Conservation (phyloP, 2,113 vertebrate genomes). For the Stigmatopora nigra region DNA sequence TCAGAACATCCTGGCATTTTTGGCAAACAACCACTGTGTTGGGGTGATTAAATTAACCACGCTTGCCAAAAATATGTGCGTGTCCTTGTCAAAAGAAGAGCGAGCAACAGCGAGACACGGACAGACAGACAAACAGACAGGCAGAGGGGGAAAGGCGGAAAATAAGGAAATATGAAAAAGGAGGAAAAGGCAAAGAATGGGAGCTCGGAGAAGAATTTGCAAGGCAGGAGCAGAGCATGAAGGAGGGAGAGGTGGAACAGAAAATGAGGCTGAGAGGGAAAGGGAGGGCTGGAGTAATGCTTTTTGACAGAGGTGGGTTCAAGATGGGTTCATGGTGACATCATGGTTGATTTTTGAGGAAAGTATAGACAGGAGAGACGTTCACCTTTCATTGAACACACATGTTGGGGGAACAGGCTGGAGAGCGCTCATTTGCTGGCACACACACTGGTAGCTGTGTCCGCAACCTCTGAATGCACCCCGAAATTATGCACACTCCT, state of each 20-base stretch:
- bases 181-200: constrained; percentile 46
- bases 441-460: constrained; percentile 44
- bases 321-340: constrained; percentile 75
- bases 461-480: constrained; percentile 48
- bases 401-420: constrained; percentile 61
- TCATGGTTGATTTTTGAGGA: constrained; percentile 70
- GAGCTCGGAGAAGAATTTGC: constrained; percentile 54
- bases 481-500: constrained; percentile 4
- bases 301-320: constrained; percentile 75
- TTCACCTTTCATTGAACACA: constrained; percentile 74
- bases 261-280: constrained; percentile 49
- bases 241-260: constrained; percentile 63
- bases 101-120: constrained; percentile 20
- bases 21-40: constrained; percentile 53
- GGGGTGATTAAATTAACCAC: constrained; percentile 62
- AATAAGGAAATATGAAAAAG: constrained; percentile 47
- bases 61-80: constrained; percentile 28
- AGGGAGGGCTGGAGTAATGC: constrained; percentile 60
- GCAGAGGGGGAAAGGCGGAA: constrained; percentile 47
- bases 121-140: constrained; percentile 20
- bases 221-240: constrained; percentile 52
- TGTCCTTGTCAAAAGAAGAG: constrained; percentile 20
- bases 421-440: constrained; percentile 48
- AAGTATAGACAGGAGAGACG: constrained; percentile 70
- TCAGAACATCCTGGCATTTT: constrained; percentile 74